Percentiles rank a stretch among this genome's conserved stretches.
phyloP scores from a whole-genome alignment of 2,888 invertebrate genomes.

The Dermolepida albohirtum region DNA sequence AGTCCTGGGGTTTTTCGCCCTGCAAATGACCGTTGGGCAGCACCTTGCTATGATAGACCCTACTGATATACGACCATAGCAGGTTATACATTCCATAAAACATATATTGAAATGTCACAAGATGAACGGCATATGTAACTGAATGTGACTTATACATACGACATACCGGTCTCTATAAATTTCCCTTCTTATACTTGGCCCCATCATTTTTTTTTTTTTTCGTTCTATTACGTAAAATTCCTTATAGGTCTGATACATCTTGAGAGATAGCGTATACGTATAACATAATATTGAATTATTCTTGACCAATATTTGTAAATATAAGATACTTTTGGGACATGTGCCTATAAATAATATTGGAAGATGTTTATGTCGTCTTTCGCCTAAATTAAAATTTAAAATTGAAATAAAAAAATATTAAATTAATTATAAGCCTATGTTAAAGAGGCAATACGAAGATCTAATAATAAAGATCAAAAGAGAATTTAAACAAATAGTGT shows the following conservation, averaged over 20 bases:
- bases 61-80: slow-evolving; percentile 63
- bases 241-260: not conserved
- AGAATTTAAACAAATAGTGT: no score
- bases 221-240: not conserved
- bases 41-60: slow-evolving; percentile 65
- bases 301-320: no score
- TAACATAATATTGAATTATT: no score
- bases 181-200: slow-evolving; percentile 21
- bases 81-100: slow-evolving; percentile 65
- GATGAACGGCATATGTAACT: slow-evolving; percentile 58
- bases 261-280: no score
- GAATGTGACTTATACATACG: slow-evolving; percentile 53
- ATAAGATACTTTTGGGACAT: no score
- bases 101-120: slow-evolving; percentile 63
- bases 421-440: no score
- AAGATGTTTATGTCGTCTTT: no score
- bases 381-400: no score
- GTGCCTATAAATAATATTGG: no score
- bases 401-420: no score
- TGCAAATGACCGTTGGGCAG: slow-evolving; percentile 55
- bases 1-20: slow-evolving; percentile 44
- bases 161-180: slow-evolving; percentile 26
- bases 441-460: no score
- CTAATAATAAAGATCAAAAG: no score
- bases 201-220: slow-evolving; percentile 1